These are phyloP conservation scores for Psettodes erumei DNA, from an alignment of 2,113 vertebrate species.

Conservation along the genomic window DNA sequence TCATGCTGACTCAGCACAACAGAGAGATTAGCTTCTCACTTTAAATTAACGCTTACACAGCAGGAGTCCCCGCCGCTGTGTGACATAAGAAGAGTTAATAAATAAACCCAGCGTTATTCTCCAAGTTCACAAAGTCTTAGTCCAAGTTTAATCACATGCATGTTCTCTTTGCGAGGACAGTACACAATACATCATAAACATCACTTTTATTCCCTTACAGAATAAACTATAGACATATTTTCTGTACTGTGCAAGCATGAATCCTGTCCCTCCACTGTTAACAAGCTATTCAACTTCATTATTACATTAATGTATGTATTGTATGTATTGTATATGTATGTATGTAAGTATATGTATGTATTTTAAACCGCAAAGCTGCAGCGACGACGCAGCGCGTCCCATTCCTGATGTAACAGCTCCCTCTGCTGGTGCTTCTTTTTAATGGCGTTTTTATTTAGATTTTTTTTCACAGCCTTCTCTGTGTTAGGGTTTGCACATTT, in stretches of 20 bases:
- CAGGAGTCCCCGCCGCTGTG: neutral
- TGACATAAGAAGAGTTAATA: neutral
- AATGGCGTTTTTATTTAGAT: too few species aligned
- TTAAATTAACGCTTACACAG: neutral
- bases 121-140: too few species aligned
- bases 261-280: neutral
- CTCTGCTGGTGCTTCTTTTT: constrained; percentile 35
- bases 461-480: too few species aligned
- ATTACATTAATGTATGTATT: neutral
- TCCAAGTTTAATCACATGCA: too few species aligned
- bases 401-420: constrained; percentile 33
- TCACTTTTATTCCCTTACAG: neutral
- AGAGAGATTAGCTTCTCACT: constrained; percentile 9
- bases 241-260: neutral
- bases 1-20: neutral
- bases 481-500: too few species aligned
- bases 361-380: too few species aligned
- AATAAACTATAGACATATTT: too few species aligned
- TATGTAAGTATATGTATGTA: too few species aligned
- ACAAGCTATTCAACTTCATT: neutral
- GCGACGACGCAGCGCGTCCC: fast-evolving
- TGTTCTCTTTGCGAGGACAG: too few species aligned
- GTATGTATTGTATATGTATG: too few species aligned
- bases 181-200: too few species aligned
- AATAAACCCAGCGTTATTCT: too few species aligned